These are phyloP conservation scores for Mycalesis mineus DNA, from an alignment of 2,888 invertebrate species.

Conservation along the genomic window DNA sequence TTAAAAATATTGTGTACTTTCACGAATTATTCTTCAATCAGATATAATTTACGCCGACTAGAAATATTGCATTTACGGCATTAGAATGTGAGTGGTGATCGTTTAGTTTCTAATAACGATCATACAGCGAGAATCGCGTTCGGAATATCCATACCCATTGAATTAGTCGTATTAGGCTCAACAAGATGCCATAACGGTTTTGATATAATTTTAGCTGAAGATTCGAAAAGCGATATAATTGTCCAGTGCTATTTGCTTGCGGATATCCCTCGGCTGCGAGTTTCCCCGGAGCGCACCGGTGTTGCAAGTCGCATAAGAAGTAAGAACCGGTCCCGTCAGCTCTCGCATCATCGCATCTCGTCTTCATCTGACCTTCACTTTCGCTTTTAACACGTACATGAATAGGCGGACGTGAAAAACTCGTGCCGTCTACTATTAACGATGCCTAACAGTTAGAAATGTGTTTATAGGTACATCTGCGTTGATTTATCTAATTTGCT, in stretches of 20 bases:
- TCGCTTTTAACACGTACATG: constrained; percentile 39
- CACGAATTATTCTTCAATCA: too few species aligned
- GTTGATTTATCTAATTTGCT: neutral
- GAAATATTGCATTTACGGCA: neutral
- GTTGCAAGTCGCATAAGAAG: constrained; percentile 23
- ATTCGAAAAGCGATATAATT: constrained; percentile 21
- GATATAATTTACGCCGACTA: too few species aligned
- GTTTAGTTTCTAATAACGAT: neutral
- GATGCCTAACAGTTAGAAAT: constrained; percentile 4
- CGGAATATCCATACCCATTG: neutral
- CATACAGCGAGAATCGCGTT: neutral
- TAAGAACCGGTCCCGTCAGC: constrained; percentile 29
- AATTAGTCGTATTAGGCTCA: constrained; percentile 4
- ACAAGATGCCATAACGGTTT: neutral
- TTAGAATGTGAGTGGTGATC: neutral
- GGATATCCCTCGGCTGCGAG: constrained; percentile 22
- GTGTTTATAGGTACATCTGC: neutral
- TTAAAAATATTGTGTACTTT: too few species aligned
- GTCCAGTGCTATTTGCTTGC: constrained; percentile 16
- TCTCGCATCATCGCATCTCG: constrained; percentile 35
- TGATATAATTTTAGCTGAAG: neutral
- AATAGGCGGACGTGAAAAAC: constrained; percentile 17
- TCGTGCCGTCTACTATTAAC: constrained; percentile 3
- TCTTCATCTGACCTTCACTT: constrained; percentile 48
- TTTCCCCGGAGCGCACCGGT: constrained; percentile 25